phyloP scores from a whole-genome alignment of 1,140 invertebrate genomes.

The Drosophila watanabei region DNA sequence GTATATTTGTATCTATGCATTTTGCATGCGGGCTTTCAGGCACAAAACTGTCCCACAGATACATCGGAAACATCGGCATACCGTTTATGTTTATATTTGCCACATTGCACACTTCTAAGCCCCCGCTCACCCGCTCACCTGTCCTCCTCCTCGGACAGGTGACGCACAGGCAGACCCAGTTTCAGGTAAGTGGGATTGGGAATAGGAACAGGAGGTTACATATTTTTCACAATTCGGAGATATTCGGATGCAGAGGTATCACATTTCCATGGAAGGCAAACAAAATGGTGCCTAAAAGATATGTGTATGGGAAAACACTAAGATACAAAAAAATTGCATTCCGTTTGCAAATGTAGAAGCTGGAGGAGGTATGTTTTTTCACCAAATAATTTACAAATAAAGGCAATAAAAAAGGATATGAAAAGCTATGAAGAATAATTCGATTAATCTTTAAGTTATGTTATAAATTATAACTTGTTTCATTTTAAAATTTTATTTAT shows the following conservation, averaged over 20 bases:
- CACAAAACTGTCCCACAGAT: slow-evolving; percentile 23
- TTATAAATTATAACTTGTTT: too few relatives aligned
- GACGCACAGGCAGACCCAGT: slow-evolving; percentile 9
- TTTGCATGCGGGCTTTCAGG: slow-evolving; percentile 72
- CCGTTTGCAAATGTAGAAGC: background rate
- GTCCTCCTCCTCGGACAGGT: background rate
- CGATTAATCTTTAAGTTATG: too few relatives aligned
- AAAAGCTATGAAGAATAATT: too few relatives aligned
- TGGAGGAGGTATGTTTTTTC: too few relatives aligned
- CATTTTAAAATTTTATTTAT: background rate
- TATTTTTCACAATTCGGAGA: background rate
- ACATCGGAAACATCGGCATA: slow-evolving; percentile 23
- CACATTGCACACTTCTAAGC: slow-evolving; percentile 24
- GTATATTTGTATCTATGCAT: slow-evolving; percentile 60
- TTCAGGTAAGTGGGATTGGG: background rate
- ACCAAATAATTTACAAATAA: background rate
- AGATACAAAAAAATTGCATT: background rate
- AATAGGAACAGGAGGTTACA: background rate
- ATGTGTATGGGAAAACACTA: background rate
- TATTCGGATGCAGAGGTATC: background rate
- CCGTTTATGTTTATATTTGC: slow-evolving; percentile 57
- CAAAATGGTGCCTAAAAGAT: too few relatives aligned
- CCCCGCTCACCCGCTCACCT: background rate
- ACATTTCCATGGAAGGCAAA: background rate
- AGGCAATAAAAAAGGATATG: too few relatives aligned